Evolutionary conservation across 2,113 vertebrate genomes (phyloP).

Genomic region (Oxygymnocypris stewartii): DNA sequence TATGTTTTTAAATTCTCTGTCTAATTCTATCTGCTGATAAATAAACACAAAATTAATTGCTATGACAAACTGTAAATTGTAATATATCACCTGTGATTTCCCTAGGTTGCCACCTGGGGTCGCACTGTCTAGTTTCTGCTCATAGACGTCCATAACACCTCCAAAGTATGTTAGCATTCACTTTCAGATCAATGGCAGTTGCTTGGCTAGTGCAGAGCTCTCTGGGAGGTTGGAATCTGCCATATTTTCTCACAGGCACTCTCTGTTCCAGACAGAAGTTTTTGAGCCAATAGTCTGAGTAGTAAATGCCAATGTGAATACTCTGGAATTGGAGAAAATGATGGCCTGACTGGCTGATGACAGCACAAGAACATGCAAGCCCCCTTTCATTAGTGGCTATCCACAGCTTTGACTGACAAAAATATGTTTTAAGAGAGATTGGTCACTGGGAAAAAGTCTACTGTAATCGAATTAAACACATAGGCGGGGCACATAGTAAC

Average conservation of each 20-base stretch:
- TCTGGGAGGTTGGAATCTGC: background rate
- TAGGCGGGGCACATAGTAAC: background rate
- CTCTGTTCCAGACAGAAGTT: conserved; percentile 1
- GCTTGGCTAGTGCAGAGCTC: background rate
- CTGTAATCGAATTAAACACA: background rate
- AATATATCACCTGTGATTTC: background rate
- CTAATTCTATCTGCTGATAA: conserved; percentile 24
- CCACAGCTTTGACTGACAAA: conserved; percentile 3
- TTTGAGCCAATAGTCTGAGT: background rate
- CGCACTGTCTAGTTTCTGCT: background rate
- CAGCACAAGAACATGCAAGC: background rate
- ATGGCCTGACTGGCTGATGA: background rate
- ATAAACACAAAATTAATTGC: background rate
- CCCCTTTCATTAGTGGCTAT: background rate
- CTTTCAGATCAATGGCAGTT: background rate
- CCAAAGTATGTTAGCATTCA: background rate
- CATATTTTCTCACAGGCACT: background rate
- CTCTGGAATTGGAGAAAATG: background rate
- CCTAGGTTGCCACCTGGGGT: background rate
- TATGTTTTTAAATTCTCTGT: background rate
- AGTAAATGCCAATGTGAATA: background rate
- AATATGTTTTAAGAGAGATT: background rate
- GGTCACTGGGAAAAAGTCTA: background rate
- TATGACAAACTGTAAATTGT: conserved; percentile 1
- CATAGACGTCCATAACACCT: background rate